phyloP scores from a whole-genome alignment of 2,113 vertebrate genomes.

The Platycercus adscitus region DNA sequence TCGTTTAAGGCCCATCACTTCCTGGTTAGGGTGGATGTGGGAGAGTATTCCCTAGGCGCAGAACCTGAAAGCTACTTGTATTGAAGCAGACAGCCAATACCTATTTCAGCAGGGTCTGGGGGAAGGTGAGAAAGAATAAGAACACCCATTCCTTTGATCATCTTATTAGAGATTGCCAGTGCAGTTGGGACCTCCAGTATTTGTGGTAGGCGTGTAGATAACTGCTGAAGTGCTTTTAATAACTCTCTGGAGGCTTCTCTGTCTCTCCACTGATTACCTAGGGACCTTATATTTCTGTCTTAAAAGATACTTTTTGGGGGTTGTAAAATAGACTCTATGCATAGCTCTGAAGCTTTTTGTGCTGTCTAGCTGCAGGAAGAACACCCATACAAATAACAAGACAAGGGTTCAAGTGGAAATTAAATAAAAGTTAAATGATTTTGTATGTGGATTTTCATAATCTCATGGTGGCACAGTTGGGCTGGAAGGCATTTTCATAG shows the following conservation, averaged over 20 bases:
- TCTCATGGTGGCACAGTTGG: not conserved
- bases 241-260: not conserved
- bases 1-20: not conserved
- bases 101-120: not conserved
- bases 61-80: not conserved
- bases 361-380: not conserved
- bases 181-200: not conserved
- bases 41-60: slow-evolving; percentile 35
- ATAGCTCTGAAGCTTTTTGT: not conserved
- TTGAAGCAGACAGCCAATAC: not conserved
- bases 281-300: not conserved
- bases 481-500: not conserved
- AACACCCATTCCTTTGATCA: not conserved
- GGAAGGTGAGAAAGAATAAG: slow-evolving; percentile 22
- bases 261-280: not conserved
- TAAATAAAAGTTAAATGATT: not conserved
- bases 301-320: not conserved
- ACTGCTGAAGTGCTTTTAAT: slow-evolving; percentile 26
- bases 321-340: not conserved
- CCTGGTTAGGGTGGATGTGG: slow-evolving; percentile 1
- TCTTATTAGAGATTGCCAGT: not conserved
- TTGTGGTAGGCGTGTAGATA: not conserved
- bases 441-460: not conserved
- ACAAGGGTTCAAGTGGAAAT: not conserved
- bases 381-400: not conserved